These are phyloP conservation scores for Melikaiella ostensackeni DNA, from an alignment of 2,888 invertebrate species.

Conservation along the genomic window DNA sequence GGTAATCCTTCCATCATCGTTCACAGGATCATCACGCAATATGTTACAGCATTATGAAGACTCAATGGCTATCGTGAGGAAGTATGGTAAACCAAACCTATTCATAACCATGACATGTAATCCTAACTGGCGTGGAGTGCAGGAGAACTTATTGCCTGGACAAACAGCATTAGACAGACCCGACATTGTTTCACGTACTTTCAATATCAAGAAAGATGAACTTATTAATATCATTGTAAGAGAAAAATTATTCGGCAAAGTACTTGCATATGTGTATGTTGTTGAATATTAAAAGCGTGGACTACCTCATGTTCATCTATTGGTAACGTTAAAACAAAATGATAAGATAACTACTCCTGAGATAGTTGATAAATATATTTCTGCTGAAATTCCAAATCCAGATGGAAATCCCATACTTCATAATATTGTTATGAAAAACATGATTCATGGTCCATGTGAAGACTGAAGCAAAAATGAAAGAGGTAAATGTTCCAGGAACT, in stretches of 20 bases:
- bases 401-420: slow-evolving; percentile 58
- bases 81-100: slow-evolving; percentile 49
- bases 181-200: too few species aligned
- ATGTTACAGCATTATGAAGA: slow-evolving; percentile 54
- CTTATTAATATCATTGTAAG: too few species aligned
- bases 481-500: slow-evolving; percentile 62
- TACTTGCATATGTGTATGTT: too few species aligned
- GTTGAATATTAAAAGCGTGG: too few species aligned
- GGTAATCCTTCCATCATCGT: slow-evolving; percentile 47
- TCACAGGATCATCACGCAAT: slow-evolving; percentile 49
- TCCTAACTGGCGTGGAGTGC: slow-evolving; percentile 51
- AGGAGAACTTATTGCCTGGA: slow-evolving; percentile 46
- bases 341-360: slow-evolving; percentile 54
- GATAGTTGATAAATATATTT: slow-evolving; percentile 53
- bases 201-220: too few species aligned
- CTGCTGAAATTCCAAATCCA: slow-evolving; percentile 65
- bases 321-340: slow-evolving; percentile 43
- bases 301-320: slow-evolving; percentile 5
- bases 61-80: slow-evolving; percentile 52
- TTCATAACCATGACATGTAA: slow-evolving; percentile 50
- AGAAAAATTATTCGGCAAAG: too few species aligned
- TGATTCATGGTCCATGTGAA: slow-evolving; percentile 72
- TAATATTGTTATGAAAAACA: slow-evolving; percentile 65
- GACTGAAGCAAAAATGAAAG: slow-evolving; percentile 52
- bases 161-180: too few species aligned